These are phyloP conservation scores for Melinopterus prodromus DNA, from an alignment of 2,888 invertebrate genomes.

Conservation along the genomic window DNA sequence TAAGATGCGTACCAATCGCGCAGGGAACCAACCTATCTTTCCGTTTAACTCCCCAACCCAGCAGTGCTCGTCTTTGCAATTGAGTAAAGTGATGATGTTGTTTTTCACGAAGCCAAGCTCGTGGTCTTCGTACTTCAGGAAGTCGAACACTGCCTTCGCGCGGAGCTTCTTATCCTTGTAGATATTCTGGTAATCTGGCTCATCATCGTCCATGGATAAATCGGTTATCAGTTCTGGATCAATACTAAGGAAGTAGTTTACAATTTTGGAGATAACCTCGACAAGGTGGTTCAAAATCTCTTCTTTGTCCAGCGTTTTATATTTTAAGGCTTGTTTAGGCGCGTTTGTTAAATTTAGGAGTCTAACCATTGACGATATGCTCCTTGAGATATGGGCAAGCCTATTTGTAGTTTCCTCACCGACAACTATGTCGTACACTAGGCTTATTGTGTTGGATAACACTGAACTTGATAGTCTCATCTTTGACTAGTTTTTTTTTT, in stretches of 20 bases:
- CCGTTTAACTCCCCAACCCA: slow-evolving; percentile 31
- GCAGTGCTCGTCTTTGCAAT: slow-evolving; percentile 29
- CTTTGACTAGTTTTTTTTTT: background rate
- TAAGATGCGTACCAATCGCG: slow-evolving; percentile 28
- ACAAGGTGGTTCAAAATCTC: background rate
- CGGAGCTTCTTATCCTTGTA: slow-evolving; percentile 10
- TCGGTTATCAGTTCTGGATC: background rate
- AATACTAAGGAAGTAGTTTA: slow-evolving; percentile 10
- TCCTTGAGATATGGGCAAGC: background rate
- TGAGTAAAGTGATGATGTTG: slow-evolving; percentile 29
- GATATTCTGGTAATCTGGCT: background rate
- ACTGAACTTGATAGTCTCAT: background rate
- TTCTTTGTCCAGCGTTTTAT: background rate
- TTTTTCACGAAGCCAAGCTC: slow-evolving; percentile 30
- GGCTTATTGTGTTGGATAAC: slow-evolving; percentile 1
- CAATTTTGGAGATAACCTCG: slow-evolving; percentile 16
- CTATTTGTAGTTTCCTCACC: slow-evolving; percentile 10
- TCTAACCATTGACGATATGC: background rate
- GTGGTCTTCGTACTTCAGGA: slow-evolving; percentile 26
- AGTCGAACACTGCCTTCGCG: slow-evolving; percentile 28
- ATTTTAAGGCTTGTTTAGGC: background rate
- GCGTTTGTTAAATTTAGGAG: background rate
- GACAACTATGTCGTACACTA: slow-evolving; percentile 16
- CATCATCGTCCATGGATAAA: background rate
- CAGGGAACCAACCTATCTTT: slow-evolving; percentile 33